Evolutionary conservation across 2,888 invertebrate genomes (phyloP), one percentile per base, ranked within the genome.

Genomic region (Pollenia amentaria): DNA sequence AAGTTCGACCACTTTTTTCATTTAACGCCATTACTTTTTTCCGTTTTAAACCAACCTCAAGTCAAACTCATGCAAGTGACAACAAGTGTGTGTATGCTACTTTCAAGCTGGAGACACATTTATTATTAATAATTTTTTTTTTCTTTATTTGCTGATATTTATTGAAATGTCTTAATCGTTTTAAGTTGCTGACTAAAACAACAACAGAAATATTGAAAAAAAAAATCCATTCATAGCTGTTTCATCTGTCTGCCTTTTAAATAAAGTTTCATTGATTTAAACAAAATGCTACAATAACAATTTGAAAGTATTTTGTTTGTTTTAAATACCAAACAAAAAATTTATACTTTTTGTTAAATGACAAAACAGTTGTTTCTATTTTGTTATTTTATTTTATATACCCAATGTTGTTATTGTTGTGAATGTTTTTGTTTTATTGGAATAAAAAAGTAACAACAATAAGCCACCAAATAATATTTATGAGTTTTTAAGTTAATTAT

Each of bases 151-250:
- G 29, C 51, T 82, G 67, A 65, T 77, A 77, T 81, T 84, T 85
- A 80, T 83, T 73, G 77, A 73, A 83, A 88, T 84, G 87, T 83
- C 87, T 88, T 88, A 76, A 88, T 88, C 76, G 64, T 69, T 75
- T 76, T 67, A 79, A 72, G 67, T 80, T 62, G 72, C 60, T 55
- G 67, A 69, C 53, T 69, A 51, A 51, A 60, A 48, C 0, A 14
- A 21, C 55, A 42, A 70, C 53, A 53, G 18, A 55, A 53, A 46
- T 14, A 7, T 8, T 46, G n/a, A 21, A 21, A 65, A 21, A 16
- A 21, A 57, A 29, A 44, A 29, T 29, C 11, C 21, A 6, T 16
- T 38, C 9, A 18, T 48, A 38, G 67, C 12, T 72, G 29, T 46
- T 70, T 69, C 53, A 4, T 46, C 2, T 8, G 57, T 60, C 46